phyloP scores from a whole-genome alignment of 2,797 vertebrate species.

The Mormyrus hasselquistii region DNA sequence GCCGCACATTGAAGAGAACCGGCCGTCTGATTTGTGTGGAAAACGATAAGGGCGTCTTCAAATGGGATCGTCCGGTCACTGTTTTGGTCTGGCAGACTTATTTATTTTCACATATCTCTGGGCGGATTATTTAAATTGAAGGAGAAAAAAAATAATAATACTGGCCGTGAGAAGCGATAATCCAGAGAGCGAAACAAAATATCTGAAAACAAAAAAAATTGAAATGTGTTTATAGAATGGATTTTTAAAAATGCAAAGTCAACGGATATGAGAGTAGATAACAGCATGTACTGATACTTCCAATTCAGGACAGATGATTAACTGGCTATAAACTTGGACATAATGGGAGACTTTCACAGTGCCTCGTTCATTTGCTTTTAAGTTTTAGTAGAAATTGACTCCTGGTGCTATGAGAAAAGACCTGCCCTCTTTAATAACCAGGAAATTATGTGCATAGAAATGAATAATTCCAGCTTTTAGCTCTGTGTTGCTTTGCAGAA shows the following conservation, averaged over 20 bases:
- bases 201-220: slow-evolving; percentile 3
- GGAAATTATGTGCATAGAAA: not conserved
- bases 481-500: not conserved
- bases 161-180: slow-evolving; percentile 17
- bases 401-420: not conserved
- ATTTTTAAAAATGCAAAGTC: slow-evolving; percentile 1
- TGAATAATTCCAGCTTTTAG: not conserved
- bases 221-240: slow-evolving; percentile 11
- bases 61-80: slow-evolving; percentile 11
- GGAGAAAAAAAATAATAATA: slow-evolving; percentile 18
- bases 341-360: not conserved
- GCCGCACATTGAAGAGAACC: slow-evolving; percentile 11
- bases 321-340: not conserved
- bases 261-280: not conserved
- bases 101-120: slow-evolving; percentile 22
- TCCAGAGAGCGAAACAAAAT: slow-evolving; percentile 1
- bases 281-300: not conserved
- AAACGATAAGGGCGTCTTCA: slow-evolving; percentile 18
- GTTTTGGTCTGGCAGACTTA: not conserved
- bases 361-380: not conserved
- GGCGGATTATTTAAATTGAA: slow-evolving; percentile 24
- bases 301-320: not conserved
- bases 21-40: not conserved
- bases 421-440: not conserved
- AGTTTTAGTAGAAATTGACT: not conserved